These are phyloP conservation scores for Pseudopleuronectes americanus DNA, from an alignment of 2,797 vertebrate genomes.

Conservation along the genomic window DNA sequence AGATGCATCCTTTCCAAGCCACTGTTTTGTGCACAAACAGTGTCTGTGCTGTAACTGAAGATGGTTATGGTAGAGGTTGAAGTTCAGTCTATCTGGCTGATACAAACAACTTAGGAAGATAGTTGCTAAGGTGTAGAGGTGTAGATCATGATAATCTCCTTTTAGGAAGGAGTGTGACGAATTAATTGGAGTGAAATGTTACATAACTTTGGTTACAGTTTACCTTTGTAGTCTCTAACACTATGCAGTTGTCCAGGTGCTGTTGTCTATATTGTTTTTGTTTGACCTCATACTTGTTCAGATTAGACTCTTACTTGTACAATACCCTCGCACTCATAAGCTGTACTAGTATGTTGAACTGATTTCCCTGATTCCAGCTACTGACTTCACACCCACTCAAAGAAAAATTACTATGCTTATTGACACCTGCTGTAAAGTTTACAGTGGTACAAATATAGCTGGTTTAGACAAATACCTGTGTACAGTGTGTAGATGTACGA, in stretches of 20 bases:
- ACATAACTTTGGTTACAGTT: not conserved
- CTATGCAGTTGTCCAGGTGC: too few species aligned
- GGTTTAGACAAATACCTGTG: too few species aligned
- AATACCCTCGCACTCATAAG: constrained; percentile 14
- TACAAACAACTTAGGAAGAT: constrained; percentile 29
- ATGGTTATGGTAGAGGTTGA: not conserved
- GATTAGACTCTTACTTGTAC: constrained; percentile 3
- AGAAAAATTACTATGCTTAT: not conserved
- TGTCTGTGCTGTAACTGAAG: constrained; percentile 1
- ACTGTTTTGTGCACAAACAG: constrained; percentile 26
- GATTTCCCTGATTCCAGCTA: not conserved
- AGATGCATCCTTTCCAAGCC: constrained; percentile 6
- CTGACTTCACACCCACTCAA: not conserved
- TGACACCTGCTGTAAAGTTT: not conserved
- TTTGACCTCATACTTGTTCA: constrained; percentile 3
- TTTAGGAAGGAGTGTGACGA: not conserved
- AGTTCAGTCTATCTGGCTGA: constrained; percentile 3
- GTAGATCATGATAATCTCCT: not conserved
- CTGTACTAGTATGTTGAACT: constrained; percentile 14
- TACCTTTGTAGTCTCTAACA: not conserved
- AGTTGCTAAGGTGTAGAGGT: not conserved
- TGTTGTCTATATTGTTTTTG: not conserved
- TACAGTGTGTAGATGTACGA: too few species aligned
- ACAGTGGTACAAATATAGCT: too few species aligned
- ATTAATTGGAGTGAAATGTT: not conserved